Evolutionary conservation across 2,113 vertebrate species (phyloP), one percentile per base, ranked within the genome.

Genomic region (Riparia riparia): DNA sequence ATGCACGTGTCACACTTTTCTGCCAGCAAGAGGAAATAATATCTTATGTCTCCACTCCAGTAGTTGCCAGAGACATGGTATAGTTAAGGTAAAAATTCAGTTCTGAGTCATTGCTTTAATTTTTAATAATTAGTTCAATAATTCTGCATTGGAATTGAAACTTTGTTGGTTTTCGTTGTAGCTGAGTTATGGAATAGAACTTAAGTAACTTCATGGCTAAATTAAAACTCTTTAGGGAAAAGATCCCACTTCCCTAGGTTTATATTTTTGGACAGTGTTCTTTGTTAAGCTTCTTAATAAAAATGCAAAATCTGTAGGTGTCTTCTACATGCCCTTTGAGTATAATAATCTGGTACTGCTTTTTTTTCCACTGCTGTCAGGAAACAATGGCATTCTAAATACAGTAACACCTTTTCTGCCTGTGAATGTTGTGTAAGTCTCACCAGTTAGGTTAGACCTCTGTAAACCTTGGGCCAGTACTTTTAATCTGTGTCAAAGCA

Each of bases 241-340:
- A 24, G n/a, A 73, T 89, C 44, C 49, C 13, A 20, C 13, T 86
- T 56, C 69, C 10, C 47, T 70, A 44, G 32, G 16, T 78, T 86
- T 19, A 34, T 94, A 4, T 63, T 91, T 95, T 93, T 74, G 68
- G 68, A n/a, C 44, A 61, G 17, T 60, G n/a, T 12, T 89, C 34
- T 93, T 89, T 79, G 65, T 89, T 92, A 78, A 82, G 18, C 14
- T 80, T 78, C 65, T 68, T 69, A 91, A 56, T 72, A 87, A 94
- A 77, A 85, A 71, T 82, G 63, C 34, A 77, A 44, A 86, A 82
- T 76, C 47, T 66, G 42, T 76, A 74, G 76, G 37, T 89, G 61
- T 85, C 81, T 96, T 91, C 49, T 82, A 12, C 66, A 14, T 76
- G 34, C 50, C 17, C 34, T 90, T 71, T 69, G 58, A 47, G 37